These are phyloP conservation scores for Sarcophaga bullata DNA, from an alignment of 1,140 invertebrate genomes.

Conservation along the genomic window DNA sequence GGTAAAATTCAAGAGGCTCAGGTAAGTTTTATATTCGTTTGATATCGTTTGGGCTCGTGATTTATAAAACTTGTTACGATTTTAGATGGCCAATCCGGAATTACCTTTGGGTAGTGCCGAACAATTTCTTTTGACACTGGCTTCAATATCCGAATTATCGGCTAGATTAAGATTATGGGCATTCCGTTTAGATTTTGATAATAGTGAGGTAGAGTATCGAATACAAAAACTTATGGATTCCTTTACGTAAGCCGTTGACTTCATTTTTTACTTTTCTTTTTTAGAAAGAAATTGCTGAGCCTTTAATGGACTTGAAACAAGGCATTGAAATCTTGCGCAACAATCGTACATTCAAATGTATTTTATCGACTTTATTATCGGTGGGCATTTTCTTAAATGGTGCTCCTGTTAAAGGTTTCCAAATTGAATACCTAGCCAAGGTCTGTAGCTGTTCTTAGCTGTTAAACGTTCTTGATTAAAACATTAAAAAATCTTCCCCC, in stretches of 20 bases:
- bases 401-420: slow-evolving; percentile 94
- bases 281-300: slow-evolving; percentile 95
- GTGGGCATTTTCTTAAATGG: slow-evolving; percentile 99
- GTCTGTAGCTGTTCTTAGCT: slow-evolving; percentile 67
- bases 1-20: slow-evolving; percentile 96
- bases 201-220: slow-evolving; percentile 79
- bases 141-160: slow-evolving; percentile 94
- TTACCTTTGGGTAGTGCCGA: slow-evolving; percentile 96
- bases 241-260: background rate
- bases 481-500: background rate
- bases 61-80: slow-evolving; percentile 10
- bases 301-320: slow-evolving; percentile 97
- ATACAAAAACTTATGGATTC: too few species aligned
- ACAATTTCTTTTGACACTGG: slow-evolving; percentile 95
- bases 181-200: slow-evolving; percentile 98
- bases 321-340: slow-evolving; percentile 89
- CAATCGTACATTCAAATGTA: slow-evolving; percentile 95
- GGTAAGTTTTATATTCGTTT: slow-evolving; percentile 44
- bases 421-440: slow-evolving; percentile 97
- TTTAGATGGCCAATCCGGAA: slow-evolving; percentile 83
- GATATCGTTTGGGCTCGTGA: background rate
- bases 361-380: slow-evolving; percentile 91
- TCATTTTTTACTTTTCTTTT: slow-evolving; percentile 38
- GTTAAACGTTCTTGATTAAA: background rate
- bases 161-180: slow-evolving; percentile 97